Evolutionary conservation across 2,797 vertebrate genomes (phyloP), one percentile per base, ranked within the genome.

Genomic region (Cyclopterus lumpus): DNA sequence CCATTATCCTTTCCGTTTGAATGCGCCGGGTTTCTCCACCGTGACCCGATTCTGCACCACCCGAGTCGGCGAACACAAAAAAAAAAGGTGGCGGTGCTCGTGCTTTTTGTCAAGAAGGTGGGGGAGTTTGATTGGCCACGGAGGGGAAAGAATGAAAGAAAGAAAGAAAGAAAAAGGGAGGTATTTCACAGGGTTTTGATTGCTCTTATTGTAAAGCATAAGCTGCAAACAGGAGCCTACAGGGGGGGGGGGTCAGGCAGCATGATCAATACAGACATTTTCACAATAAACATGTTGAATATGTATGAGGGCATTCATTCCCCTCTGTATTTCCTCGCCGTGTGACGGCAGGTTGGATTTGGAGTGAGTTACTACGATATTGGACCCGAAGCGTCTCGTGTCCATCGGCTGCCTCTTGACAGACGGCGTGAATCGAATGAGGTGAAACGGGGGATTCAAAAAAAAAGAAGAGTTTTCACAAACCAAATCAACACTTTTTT

Each of bases 81-180:
- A n/a, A n/a, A n/a, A 89, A 84, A 83, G 81, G 83, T 85, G 80
- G 79, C 28, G 74, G 60, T 63, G 83, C 73, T 67, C 10, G 14
- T 71, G 86, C 81, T 66, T 32, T 40, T 70, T 14, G 55, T n/a
- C 26, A 28, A 26, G 79, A 79, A 79, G 82, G 64, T 6, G 81
- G 87, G 86, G 89, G 89, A 88, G 90, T 91, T 68, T 81, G 85
- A 90, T 91, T 88, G 74, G 77, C 87, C 67, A 61, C 9, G 1
- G 79, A 10, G 72, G n/a, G 26, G 26, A 15, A 38, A 48, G 16
- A 64, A 60, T 8, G 15, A 36, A 10, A 48, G 14, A 15, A 38
- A 48, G 16, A 64, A 60, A 8, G 15, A 36, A 10, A 48, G 14
- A 61, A 58, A 57, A 57, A 36, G 40, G 57, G 54, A 78, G 72